phyloP scores from a whole-genome alignment of 2,888 invertebrate species.

The Ephialtes manifestator region DNA sequence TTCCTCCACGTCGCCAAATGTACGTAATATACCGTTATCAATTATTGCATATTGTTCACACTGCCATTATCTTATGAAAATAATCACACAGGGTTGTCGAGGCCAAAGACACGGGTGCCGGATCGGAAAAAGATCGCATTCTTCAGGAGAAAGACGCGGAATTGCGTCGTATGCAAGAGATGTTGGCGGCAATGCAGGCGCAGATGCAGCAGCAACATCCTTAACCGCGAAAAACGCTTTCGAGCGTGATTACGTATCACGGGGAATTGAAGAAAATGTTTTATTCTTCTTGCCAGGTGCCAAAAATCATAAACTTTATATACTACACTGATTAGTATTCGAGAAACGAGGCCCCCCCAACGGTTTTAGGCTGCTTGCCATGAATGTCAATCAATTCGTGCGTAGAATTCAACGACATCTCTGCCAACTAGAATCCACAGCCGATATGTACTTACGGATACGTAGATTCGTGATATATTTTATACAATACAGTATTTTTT shows the following conservation, averaged over 20 bases:
- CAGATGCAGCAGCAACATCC: constrained; percentile 92
- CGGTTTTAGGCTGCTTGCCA: constrained; percentile 60
- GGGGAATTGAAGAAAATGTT: constrained; percentile 62
- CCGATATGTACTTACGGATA: constrained; percentile 67
- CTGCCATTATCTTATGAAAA: background rate
- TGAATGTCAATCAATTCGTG: constrained; percentile 61
- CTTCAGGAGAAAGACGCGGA: constrained; percentile 97
- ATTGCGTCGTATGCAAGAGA: constrained; percentile 97
- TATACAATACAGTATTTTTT: constrained; percentile 72
- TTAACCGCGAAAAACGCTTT: constrained; percentile 71
- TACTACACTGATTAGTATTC: constrained; percentile 62
- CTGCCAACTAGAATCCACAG: constrained; percentile 45
- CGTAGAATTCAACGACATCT: constrained; percentile 37
- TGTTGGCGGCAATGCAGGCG: constrained; percentile 98
- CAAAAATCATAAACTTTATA: constrained; percentile 73
- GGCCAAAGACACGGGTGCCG: constrained; percentile 80
- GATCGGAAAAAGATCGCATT: constrained; percentile 92
- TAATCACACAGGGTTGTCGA: constrained; percentile 78
- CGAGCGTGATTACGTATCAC: constrained; percentile 47
- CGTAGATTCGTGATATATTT: constrained; percentile 67
- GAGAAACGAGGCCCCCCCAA: constrained; percentile 48
- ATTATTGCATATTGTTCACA: background rate
- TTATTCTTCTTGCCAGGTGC: constrained; percentile 79
- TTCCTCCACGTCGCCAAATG: constrained; percentile 89
- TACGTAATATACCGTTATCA: constrained; percentile 82